Conservation (phyloP, 2,888 invertebrate genomes). For the Tipula lateralis region DNA sequence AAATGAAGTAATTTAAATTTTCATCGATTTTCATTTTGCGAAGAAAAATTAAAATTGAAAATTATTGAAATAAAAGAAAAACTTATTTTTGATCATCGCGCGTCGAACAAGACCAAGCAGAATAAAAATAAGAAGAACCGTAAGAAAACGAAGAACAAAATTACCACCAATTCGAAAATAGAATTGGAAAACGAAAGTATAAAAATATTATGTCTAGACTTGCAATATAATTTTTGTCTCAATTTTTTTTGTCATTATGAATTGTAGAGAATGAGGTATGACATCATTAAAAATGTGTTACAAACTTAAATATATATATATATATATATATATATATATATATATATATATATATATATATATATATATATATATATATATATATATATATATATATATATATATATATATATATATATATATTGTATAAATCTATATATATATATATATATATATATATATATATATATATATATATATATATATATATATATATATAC, state of each 20-base stretch:
- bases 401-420: no score
- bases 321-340: background rate
- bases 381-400: no score
- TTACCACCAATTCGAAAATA: constrained; percentile 19
- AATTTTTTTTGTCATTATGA: constrained; percentile 19
- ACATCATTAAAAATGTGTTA: constrained; percentile 24
- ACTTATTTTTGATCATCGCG: constrained; percentile 32
- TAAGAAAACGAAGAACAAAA: constrained; percentile 41
- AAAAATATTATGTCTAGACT: constrained; percentile 19
- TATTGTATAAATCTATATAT: no score
- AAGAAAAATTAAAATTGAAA: background rate
- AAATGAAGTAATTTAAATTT: background rate
- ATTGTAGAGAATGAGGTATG: constrained; percentile 24
- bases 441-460: no score
- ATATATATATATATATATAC: background rate
- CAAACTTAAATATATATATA: background rate
- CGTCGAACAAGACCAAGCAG: constrained; percentile 36
- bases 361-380: no score
- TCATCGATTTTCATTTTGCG: background rate
- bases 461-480: background rate
- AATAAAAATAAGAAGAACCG: constrained; percentile 40
- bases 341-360: background rate
- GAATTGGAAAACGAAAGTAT: constrained; percentile 24
- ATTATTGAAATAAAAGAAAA: background rate
- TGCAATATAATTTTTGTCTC: constrained; percentile 24